Conservation (phyloP, 1,140 invertebrate species). For the Aphis gossypii region DNA sequence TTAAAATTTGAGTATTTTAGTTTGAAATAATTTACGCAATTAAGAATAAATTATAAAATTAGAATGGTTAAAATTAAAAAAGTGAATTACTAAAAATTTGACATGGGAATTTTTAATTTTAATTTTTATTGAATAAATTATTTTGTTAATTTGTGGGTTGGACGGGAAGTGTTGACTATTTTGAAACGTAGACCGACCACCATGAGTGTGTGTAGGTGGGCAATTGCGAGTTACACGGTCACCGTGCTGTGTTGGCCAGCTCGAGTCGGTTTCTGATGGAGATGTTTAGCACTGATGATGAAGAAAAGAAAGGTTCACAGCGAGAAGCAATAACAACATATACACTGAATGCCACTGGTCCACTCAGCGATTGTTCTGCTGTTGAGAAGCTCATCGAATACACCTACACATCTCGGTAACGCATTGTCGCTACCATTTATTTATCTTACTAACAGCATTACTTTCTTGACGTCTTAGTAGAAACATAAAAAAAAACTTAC, state of each 20-base stretch:
- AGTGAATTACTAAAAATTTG: neutral
- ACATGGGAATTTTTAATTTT: neutral
- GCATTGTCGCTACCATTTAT: conserved; percentile 55
- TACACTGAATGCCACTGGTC: conserved; percentile 70
- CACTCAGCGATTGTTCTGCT: conserved; percentile 71
- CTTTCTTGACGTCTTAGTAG: conserved; percentile 31
- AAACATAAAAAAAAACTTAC: neutral
- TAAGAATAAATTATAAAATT: neutral
- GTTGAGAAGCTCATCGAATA: conserved; percentile 80
- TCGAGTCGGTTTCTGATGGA: conserved; percentile 81
- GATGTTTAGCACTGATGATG: conserved; percentile 73
- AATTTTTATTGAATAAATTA: conserved; percentile 39
- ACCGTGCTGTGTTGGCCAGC: conserved; percentile 78
- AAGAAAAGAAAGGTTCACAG: conserved; percentile 60
- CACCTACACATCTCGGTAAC: conserved; percentile 76
- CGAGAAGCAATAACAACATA: conserved; percentile 65
- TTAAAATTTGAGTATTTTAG: neutral
- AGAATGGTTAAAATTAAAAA: neutral
- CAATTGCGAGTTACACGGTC: conserved; percentile 77
- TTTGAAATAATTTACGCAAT: neutral
- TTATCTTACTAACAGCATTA: conserved; percentile 43
- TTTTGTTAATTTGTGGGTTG: conserved; percentile 45
- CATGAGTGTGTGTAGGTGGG: conserved; percentile 67
- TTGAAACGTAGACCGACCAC: conserved; percentile 56
- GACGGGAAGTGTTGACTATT: conserved; percentile 55